Evolutionary conservation across 2,888 invertebrate genomes (phyloP), one percentile per base, ranked within the genome.

Genomic region (Hypolimnas misippus): DNA sequence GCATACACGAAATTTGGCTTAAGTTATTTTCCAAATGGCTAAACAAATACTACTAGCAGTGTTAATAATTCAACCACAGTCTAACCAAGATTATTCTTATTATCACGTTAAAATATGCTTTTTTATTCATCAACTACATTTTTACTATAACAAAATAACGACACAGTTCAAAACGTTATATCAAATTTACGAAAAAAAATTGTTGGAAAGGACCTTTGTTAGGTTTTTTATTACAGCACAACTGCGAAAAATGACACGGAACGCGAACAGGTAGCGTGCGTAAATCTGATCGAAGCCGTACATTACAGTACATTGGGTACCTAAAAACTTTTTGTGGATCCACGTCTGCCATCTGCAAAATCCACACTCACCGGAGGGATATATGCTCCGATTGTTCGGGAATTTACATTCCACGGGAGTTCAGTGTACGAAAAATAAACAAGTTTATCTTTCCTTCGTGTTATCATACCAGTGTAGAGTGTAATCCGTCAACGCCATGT

Each of bases 241-340:
- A 61, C 57, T 68, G 70, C 75, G 72, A 76, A 70, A 70, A 72
- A 65, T 73, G 70, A 66, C 50, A 62, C 62, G 67, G 74, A 71
- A 59, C 64, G 62, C 62, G 67, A 79, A 79, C 78, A 78, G 79
- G 78, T 69, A 70, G 70, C 63, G 73, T 73, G 71, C 70, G 65
- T 69, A 72, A 73, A 76, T 77, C 70, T 72, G 73, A 66, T 69
- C 62, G 82, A 83, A 82, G 76, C 83, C 82, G 60, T 80, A 79
- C 55, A 65, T 53, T 33, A 70, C 64, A 67, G 56, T 50, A 69
- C 75, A 70, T 65, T 58, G 65, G 66, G 70, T 68, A 66, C 71
- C 67, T 72, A 78, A 75, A 77, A 63, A 44, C 21, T 78, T 76
- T 72, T 71, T 68, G 63, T 64, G 35, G 29, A 38, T 57, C 57